Conservation (phyloP, 2,888 invertebrate genomes). For the Drymonia ruficornis region DNA sequence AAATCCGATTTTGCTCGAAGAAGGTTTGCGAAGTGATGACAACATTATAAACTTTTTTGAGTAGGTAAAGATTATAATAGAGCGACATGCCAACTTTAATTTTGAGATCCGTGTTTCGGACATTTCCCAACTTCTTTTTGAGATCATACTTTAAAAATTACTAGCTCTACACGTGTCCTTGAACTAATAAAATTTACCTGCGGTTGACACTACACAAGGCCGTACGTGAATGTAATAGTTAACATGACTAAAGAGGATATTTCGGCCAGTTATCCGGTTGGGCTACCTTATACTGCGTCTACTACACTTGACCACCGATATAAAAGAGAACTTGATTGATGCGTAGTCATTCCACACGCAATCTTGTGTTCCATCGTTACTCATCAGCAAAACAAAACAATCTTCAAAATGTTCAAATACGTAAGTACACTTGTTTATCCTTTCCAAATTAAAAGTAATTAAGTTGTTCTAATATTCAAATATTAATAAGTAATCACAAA, state of each 20-base stretch:
- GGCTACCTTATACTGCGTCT: slow-evolving; percentile 35
- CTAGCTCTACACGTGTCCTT: slow-evolving; percentile 33
- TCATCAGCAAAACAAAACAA: slow-evolving; percentile 32
- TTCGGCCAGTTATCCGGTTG: slow-evolving; percentile 64
- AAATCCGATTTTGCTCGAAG: too few relatives aligned
- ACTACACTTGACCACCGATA: slow-evolving; percentile 42
- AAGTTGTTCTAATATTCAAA: neutral
- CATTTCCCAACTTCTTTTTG: too few relatives aligned
- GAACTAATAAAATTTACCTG: slow-evolving; percentile 55
- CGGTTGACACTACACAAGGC: slow-evolving; percentile 60
- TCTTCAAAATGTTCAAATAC: slow-evolving; percentile 77
- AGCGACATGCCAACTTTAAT: too few relatives aligned
- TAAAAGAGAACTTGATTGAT: slow-evolving; percentile 46
- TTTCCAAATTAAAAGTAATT: slow-evolving; percentile 4
- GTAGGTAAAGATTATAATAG: too few relatives aligned
- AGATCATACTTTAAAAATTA: too few relatives aligned
- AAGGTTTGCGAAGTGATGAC: too few relatives aligned
- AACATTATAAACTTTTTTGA: too few relatives aligned
- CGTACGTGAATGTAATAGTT: slow-evolving; percentile 66
- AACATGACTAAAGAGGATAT: slow-evolving; percentile 68
- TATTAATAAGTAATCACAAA: too few relatives aligned
- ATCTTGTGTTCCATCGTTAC: slow-evolving; percentile 32
- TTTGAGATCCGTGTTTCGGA: too few relatives aligned
- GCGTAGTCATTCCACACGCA: slow-evolving; percentile 43
- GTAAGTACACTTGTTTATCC: slow-evolving; percentile 54